These are phyloP conservation scores for Mellivora capensis DNA, from an alignment of 2,113 vertebrate species.

Conservation along the genomic window DNA sequence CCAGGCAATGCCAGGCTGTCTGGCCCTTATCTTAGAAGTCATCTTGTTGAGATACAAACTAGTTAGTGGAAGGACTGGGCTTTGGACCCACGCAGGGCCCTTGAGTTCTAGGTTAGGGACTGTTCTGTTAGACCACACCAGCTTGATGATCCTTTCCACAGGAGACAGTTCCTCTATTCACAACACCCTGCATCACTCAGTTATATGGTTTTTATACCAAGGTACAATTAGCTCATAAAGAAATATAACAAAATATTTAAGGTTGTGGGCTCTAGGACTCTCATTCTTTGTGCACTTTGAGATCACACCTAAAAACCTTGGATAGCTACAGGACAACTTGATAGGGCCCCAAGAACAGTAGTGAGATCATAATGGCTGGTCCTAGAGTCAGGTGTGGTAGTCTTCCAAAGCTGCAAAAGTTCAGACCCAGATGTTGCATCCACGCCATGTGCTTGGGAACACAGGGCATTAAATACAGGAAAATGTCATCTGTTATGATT, in stretches of 20 bases:
- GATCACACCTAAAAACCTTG: not conserved
- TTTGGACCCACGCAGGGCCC: not conserved
- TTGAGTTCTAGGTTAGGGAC: not conserved
- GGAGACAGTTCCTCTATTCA: not conserved
- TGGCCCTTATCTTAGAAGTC: not conserved
- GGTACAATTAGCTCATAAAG: not conserved
- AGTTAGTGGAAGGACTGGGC: not conserved
- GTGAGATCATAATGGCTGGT: not conserved
- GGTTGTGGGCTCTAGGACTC: not conserved
- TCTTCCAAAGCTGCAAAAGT: not conserved
- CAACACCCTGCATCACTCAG: not conserved
- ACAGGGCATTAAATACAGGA: not conserved
- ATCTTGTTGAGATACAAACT: not conserved
- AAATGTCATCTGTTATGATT: not conserved
- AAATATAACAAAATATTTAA: not conserved
- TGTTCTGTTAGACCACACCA: not conserved
- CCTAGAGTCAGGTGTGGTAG: rapidly evolving
- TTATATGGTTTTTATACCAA: not conserved
- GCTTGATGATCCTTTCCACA: not conserved
- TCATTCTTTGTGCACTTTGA: not conserved
- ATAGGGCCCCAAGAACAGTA: rapidly evolving
- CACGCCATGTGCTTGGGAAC: not conserved
- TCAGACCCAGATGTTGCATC: not conserved
- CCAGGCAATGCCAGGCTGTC: not conserved
- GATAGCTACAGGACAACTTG: not conserved